These are phyloP conservation scores for Strix aluco DNA, from an alignment of 2,113 vertebrate species.

Conservation along the genomic window DNA sequence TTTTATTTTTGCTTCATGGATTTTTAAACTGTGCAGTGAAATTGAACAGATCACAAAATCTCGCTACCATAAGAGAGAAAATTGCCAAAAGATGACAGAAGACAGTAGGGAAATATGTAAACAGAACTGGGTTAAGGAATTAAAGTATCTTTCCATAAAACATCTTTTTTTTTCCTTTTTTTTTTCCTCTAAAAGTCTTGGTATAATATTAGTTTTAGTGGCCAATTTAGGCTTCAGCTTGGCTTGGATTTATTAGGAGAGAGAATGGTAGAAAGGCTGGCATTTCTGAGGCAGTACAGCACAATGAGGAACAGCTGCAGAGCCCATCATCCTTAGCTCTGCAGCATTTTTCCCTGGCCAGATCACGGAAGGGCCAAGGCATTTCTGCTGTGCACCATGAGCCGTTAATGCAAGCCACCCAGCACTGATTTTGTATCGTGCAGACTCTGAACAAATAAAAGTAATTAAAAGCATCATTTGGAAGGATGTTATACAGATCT, in stretches of 20 bases:
- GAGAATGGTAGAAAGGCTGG: not conserved
- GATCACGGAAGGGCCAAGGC: not conserved
- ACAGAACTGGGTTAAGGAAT: not conserved
- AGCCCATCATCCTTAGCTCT: not conserved
- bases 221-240: not conserved
- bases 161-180: too few relatives aligned
- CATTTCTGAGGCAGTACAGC: not conserved
- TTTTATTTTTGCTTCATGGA: slow-evolving; percentile 23
- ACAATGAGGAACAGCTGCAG: not conserved
- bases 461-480: slow-evolving; percentile 29
- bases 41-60: not conserved
- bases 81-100: not conserved
- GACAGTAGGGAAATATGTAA: not conserved
- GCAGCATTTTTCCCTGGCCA: not conserved
- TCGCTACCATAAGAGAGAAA: not conserved
- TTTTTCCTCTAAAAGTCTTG: not conserved
- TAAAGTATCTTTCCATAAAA: not conserved
- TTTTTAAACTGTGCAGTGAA: slow-evolving; percentile 14
- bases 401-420: not conserved
- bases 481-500: not conserved
- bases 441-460: slow-evolving; percentile 1
- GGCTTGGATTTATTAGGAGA: not conserved
- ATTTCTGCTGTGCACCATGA: not conserved
- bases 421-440: not conserved
- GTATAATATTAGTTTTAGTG: not conserved